Evolutionary conservation across 2,888 invertebrate genomes (phyloP).

Genomic region (Troides helena): DNA sequence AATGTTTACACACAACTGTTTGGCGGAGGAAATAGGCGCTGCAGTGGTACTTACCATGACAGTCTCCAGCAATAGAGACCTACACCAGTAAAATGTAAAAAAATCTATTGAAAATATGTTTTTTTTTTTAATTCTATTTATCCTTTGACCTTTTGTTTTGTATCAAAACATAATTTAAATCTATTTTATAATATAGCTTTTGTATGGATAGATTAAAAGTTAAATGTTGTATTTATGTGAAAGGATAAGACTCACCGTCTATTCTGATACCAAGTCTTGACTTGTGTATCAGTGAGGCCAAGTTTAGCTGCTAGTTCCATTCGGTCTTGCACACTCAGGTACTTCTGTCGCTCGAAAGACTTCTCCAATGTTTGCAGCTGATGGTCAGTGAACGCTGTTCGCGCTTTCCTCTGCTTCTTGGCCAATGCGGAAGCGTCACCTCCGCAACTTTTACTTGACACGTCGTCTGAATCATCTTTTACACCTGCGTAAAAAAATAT

Average conservation of each 20-base stretch:
- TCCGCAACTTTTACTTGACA: slow-evolving; percentile 79
- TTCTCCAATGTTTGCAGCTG: slow-evolving; percentile 98
- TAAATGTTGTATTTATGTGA: not conserved
- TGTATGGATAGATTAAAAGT: not conserved
- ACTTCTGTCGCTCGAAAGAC: slow-evolving; percentile 98
- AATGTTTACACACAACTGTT: no score
- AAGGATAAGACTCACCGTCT: slow-evolving; percentile 85
- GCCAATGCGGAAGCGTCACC: slow-evolving; percentile 79
- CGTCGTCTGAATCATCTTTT: slow-evolving; percentile 90
- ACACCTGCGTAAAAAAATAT: slow-evolving; percentile 81
- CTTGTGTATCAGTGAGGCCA: slow-evolving; percentile 98
- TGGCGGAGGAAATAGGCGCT: no score
- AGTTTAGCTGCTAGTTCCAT: slow-evolving; percentile 98
- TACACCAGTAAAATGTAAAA: no score
- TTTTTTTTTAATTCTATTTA: no score
- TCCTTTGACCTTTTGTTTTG: no score
- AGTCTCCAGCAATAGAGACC: no score
- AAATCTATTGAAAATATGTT: no score
- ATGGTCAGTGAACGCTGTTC: slow-evolving; percentile 99
- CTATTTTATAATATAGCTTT: no score
- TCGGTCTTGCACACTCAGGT: slow-evolving; percentile 97
- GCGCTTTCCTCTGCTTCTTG: slow-evolving; percentile 97
- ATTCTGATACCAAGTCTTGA: slow-evolving; percentile 99
- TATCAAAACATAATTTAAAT: no score
- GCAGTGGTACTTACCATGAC: no score